phyloP scores from a whole-genome alignment of 2,113 vertebrate genomes.

The Columba janthina region DNA sequence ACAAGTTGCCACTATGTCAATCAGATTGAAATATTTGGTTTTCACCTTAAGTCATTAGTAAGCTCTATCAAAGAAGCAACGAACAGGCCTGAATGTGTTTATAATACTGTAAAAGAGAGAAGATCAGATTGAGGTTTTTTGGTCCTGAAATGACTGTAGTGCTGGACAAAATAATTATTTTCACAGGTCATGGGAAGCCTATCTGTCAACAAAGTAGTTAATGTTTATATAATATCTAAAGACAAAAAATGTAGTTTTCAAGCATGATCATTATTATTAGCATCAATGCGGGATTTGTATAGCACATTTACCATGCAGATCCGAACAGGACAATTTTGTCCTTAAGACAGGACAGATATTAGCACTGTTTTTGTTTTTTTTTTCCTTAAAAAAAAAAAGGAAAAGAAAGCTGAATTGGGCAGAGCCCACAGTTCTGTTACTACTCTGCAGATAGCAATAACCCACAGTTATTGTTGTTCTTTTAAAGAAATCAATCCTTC shows the following conservation, averaged over 20 bases:
- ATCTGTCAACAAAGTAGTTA: background rate
- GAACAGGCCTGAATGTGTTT: background rate
- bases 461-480: background rate
- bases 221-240: background rate
- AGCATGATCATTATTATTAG: background rate
- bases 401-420: background rate
- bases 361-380: background rate
- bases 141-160: background rate
- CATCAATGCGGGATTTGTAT: background rate
- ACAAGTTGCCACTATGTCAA: background rate
- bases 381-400: background rate
- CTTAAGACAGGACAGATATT: background rate
- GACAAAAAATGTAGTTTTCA: background rate
- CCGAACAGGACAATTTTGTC: background rate
- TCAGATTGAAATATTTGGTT: background rate
- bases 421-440: background rate
- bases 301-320: background rate
- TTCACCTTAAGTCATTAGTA: background rate
- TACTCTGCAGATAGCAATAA: background rate
- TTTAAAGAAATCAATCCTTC: background rate
- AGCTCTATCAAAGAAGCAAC: background rate
- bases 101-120: background rate
- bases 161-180: background rate
- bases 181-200: background rate
- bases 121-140: background rate